Evolutionary conservation across 2,113 vertebrate genomes (phyloP), one percentile per base, ranked within the genome.

Genomic region (Hoplias malabaricus): DNA sequence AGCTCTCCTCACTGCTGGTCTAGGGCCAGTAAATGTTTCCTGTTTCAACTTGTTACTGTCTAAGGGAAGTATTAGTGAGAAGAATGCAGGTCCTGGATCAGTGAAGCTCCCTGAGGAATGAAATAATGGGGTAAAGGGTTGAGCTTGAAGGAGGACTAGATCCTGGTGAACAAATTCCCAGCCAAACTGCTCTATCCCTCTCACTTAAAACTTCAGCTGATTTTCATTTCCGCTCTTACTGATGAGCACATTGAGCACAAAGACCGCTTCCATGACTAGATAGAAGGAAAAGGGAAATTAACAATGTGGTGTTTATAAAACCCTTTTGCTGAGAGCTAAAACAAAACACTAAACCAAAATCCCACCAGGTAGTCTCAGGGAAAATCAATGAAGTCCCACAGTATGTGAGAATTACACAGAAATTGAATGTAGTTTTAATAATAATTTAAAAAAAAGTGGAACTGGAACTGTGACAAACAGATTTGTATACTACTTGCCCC

Each of bases 11-110:
- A 69, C 10, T 1, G n/a, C 53, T 82, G 69, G 63, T 50, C 65
- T 14, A n/a, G 21, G 46, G 77, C 63, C 66, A 79, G 36, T 71
- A 33, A 56, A 63, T 63, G 6, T 81, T 75, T 82, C 46, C 72
- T 74, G 42, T 78, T 75, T 78, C 53, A 5, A 16, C 66, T 62
- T 16, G 7, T 31, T 21, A 19, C 66, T 75, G 66, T 21, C n/a
- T 77, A 50, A 70, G 46, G 27, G 31, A 6, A 43, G 76, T 21
- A 50, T 78, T 69, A 63, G 25, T 34, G 56, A 73, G 43, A 40
- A 57, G 65, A 82, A 79, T 77, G 75, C 65, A 69, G 29, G 66
- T 61, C 53, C 34, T 21, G 31, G 59, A 63, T 75, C 65, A 40
- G 57, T 36, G 23, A 13, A 36, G 69, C 25, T 71, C 71, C 27